phyloP scores from a whole-genome alignment of 2,888 invertebrate species.

The Idaea dimidiata region DNA sequence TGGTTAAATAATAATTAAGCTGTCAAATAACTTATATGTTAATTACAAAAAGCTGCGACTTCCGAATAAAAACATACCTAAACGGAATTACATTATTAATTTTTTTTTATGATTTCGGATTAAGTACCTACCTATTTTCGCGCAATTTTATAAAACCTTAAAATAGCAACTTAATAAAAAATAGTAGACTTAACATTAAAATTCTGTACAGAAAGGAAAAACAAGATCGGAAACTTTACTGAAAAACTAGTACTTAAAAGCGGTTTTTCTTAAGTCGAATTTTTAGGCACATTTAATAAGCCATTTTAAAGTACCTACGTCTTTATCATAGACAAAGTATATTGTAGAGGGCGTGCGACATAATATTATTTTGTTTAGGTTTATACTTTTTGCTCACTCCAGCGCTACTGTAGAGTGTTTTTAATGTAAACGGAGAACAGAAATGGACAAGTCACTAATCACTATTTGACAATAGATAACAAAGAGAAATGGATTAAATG shows the following conservation, averaged over 20 bases:
- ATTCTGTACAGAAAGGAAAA: slow-evolving; percentile 46
- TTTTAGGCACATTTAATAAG: slow-evolving; percentile 18
- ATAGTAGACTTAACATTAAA: slow-evolving; percentile 31
- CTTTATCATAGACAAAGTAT: slow-evolving; percentile 29
- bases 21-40: slow-evolving; percentile 6
- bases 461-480: no score
- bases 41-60: slow-evolving; percentile 17
- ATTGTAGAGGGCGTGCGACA: slow-evolving; percentile 21
- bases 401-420: no score
- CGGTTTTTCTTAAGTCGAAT: slow-evolving; percentile 10
- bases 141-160: slow-evolving; percentile 25
- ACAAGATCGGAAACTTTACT: slow-evolving; percentile 41
- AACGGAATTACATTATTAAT: neutral
- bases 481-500: no score
- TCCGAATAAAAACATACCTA: neutral
- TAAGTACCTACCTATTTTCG: neutral
- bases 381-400: no score
- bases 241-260: slow-evolving; percentile 29
- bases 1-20: slow-evolving; percentile 15
- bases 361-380: no score
- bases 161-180: slow-evolving; percentile 31
- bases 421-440: no score
- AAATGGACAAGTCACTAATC: no score
- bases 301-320: slow-evolving; percentile 18
- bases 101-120: neutral